Percentiles rank a stretch among this genome's conserved stretches.
phyloP scores from a whole-genome alignment of 2,797 vertebrate species.

The Peromyscus nudipes region DNA sequence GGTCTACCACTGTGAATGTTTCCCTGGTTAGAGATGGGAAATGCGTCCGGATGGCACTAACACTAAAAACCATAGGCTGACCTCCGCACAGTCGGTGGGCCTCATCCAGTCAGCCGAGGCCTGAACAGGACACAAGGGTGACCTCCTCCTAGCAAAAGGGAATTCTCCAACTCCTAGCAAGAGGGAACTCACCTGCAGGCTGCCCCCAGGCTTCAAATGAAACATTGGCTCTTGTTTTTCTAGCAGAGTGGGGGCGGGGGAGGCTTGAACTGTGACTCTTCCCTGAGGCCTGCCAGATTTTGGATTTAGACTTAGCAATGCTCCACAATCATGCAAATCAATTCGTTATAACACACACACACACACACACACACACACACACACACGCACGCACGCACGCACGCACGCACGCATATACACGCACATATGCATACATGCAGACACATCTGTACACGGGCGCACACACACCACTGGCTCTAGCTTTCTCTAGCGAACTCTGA shows the following conservation, averaged over 20 bases:
- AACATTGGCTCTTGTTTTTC: background rate
- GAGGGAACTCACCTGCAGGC: no score
- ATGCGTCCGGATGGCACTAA: background rate
- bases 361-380: background rate
- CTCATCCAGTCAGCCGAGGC: background rate
- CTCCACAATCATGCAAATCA: background rate
- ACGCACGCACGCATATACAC: no score
- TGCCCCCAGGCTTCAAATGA: background rate
- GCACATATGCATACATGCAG: background rate
- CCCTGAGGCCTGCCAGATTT: background rate
- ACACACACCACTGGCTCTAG: background rate
- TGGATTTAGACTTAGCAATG: background rate
- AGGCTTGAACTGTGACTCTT: background rate
- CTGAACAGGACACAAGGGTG: background rate
- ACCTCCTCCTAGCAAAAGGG: background rate
- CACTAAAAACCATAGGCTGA: background rate
- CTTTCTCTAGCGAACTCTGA: background rate
- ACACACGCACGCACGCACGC: no score
- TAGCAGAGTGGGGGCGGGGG: background rate
- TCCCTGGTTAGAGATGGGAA: background rate
- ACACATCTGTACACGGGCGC: no score
- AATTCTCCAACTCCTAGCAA: background rate
- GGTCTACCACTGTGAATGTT: background rate
- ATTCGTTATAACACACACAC: background rate
- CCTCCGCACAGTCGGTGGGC: background rate